Evolutionary conservation across 64 coral and sea anemone species (phyloP).

Genomic region (Acropora yongei): DNA sequence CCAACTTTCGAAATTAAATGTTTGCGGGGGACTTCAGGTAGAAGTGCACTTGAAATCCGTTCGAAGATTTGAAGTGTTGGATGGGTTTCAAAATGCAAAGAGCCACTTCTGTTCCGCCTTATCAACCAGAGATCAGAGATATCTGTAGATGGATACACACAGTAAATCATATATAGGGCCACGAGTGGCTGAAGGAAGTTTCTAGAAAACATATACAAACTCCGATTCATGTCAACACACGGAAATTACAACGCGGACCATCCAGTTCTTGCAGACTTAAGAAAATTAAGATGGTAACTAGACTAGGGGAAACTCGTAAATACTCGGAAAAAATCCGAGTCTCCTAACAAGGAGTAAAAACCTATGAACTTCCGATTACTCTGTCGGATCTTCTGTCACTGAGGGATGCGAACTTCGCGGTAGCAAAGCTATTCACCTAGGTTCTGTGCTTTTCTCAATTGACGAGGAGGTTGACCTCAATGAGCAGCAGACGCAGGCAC

Average conservation of each 20-base stretch:
- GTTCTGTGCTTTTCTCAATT: too few species aligned
- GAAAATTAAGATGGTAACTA: too few species aligned
- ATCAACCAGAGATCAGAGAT: background rate
- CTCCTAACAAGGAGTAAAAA: too few species aligned
- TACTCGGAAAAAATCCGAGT: too few species aligned
- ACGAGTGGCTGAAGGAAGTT: background rate
- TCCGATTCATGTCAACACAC: background rate
- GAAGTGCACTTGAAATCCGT: background rate
- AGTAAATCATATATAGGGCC: background rate
- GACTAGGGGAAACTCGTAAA: too few species aligned
- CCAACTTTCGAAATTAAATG: background rate
- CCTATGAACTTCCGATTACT: too few species aligned
- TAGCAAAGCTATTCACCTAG: too few species aligned
- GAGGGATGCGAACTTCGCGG: too few species aligned
- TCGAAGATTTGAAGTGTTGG: background rate
- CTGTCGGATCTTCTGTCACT: too few species aligned
- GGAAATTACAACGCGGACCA: background rate
- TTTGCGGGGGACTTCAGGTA: background rate
- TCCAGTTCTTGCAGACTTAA: too few species aligned
- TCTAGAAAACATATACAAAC: conserved; percentile 2
- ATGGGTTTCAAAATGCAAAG: background rate
- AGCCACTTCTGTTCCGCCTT: background rate
- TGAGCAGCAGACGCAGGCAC: background rate
- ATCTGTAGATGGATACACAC: background rate
- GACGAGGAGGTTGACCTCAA: background rate